These are phyloP conservation scores for Phyllotis vaccarum DNA, from an alignment of 2,797 vertebrate genomes.

Conservation along the genomic window DNA sequence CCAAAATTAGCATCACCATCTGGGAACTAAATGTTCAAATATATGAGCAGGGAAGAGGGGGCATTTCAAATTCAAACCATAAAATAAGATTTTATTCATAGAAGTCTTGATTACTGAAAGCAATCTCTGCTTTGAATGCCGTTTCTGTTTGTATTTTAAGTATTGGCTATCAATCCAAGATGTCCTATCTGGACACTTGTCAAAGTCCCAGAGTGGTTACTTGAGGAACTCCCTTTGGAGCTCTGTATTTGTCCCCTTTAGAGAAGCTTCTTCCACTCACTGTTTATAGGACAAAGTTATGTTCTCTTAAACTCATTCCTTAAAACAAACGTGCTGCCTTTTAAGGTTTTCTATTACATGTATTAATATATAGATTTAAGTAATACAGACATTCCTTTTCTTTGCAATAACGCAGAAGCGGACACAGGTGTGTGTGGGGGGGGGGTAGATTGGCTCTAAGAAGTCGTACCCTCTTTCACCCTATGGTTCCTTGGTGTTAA, in stretches of 20 bases:
- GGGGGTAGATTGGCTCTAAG: neutral
- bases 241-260: neutral
- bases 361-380: slow-evolving; percentile 3
- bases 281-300: slow-evolving; percentile 33
- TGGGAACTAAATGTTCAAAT: neutral
- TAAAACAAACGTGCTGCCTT: neutral
- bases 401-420: neutral
- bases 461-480: neutral
- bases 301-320: neutral
- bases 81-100: slow-evolving; percentile 4
- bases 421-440: neutral
- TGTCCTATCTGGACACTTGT: neutral
- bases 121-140: neutral
- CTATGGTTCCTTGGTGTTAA: neutral
- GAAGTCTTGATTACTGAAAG: slow-evolving; percentile 21
- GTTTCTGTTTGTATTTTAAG: slow-evolving; percentile 33
- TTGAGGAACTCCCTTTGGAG: neutral
- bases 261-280: neutral
- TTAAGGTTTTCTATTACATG: neutral
- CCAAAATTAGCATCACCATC: neutral
- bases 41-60: neutral
- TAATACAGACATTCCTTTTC: neutral
- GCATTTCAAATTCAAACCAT: neutral
- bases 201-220: neutral
- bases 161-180: neutral